Conservation (phyloP, 2,888 invertebrate genomes). For the Caenorhabditis sp. region DNA sequence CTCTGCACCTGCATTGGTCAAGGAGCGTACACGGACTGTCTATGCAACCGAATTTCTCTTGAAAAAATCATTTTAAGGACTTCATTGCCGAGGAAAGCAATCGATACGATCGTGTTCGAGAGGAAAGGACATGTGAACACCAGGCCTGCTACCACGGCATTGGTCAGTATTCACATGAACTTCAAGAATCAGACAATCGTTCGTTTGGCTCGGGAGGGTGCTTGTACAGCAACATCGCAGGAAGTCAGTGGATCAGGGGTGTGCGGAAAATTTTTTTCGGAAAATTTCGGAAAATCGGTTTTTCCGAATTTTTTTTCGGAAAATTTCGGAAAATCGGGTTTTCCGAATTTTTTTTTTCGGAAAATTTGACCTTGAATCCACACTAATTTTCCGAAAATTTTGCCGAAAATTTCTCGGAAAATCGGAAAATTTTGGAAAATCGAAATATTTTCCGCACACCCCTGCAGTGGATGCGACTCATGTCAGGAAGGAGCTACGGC, state of each 20-base stretch:
- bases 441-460: too few relatives aligned
- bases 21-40: background rate
- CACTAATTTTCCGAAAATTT: too few relatives aligned
- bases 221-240: background rate
- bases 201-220: conserved; percentile 5
- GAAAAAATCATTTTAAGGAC: background rate
- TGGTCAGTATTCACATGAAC: conserved; percentile 1
- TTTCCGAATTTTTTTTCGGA: too few relatives aligned
- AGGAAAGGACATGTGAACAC: background rate
- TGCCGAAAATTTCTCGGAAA: too few relatives aligned
- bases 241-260: too few relatives aligned
- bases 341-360: too few relatives aligned
- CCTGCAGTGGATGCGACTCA: background rate
- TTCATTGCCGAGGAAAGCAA: background rate
- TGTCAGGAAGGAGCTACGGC: background rate
- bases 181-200: background rate
- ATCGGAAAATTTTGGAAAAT: too few relatives aligned
- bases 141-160: background rate
- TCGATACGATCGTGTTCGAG: background rate
- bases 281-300: too few relatives aligned
- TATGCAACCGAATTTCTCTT: background rate
- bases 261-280: too few relatives aligned
- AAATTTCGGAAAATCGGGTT: too few relatives aligned
- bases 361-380: too few relatives aligned
- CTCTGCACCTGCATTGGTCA: background rate